Percentiles rank a stretch among this genome's conserved stretches.
Conservation (phyloP, 2,888 invertebrate genomes). For the Latrodectus elegans region DNA sequence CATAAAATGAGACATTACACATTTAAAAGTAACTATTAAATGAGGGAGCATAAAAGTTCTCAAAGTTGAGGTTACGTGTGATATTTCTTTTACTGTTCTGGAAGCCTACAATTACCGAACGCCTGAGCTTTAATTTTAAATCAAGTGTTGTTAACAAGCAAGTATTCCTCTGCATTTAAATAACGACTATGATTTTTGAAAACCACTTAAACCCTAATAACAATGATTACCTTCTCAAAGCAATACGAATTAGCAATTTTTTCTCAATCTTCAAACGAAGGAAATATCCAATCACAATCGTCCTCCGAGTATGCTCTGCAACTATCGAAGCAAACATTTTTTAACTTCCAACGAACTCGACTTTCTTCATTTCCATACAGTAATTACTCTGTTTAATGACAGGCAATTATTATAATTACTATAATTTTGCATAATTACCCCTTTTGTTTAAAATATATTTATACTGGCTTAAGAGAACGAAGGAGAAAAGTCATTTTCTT, state of each 20-base stretch:
- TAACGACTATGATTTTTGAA: background rate
- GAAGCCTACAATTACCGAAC: too few species aligned
- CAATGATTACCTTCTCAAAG: constrained; percentile 13
- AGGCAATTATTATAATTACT: constrained; percentile 61
- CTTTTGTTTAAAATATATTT: constrained; percentile 54
- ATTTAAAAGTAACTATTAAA: too few species aligned
- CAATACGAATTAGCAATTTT: background rate
- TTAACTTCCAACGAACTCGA: constrained; percentile 1
- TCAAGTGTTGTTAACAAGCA: too few species aligned
- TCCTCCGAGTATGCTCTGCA: background rate
- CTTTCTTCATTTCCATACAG: constrained; percentile 33
- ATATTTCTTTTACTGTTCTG: too few species aligned
- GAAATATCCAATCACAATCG: constrained; percentile 16
- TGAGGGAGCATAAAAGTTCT: too few species aligned
- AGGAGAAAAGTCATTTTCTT: constrained; percentile 47
- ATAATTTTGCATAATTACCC: constrained; percentile 55
- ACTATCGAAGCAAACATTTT: background rate
- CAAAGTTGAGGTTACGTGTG: too few species aligned
- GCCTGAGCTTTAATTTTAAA: too few species aligned
- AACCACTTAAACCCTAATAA: constrained; percentile 32
- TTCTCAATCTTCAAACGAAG: background rate
- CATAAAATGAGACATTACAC: too few species aligned
- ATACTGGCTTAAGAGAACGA: constrained; percentile 8
- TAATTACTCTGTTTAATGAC: constrained; percentile 45
- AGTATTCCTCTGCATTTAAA: too few species aligned